These are phyloP conservation scores for Clupea harengus DNA, from an alignment of 2,113 vertebrate genomes.

Conservation along the genomic window DNA sequence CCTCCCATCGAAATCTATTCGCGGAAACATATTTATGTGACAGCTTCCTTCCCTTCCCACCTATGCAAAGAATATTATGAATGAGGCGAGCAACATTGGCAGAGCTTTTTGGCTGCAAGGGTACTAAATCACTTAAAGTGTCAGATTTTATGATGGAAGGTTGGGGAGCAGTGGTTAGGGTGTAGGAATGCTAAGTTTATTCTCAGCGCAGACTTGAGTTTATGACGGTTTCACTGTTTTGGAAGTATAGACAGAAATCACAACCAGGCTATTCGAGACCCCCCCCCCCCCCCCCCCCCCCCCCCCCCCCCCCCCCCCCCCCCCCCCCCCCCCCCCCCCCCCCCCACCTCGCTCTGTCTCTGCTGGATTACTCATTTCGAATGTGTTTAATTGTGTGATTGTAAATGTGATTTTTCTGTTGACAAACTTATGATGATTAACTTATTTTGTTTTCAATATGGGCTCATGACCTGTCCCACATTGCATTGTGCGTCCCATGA, in stretches of 20 bases:
- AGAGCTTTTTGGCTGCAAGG: neutral
- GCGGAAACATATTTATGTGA: constrained; percentile 61
- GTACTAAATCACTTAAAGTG: neutral
- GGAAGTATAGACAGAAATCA: neutral
- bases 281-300: too few species aligned
- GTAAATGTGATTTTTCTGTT: too few species aligned
- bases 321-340: too few species aligned
- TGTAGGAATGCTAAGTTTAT: neutral
- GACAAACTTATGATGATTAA: too few species aligned
- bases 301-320: too few species aligned
- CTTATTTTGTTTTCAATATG: too few species aligned
- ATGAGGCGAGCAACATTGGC: neutral
- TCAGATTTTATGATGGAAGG: neutral
- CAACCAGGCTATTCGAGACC: too few species aligned
- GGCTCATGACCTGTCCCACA: too few species aligned
- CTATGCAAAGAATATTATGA: constrained; percentile 20
- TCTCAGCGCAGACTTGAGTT: neutral
- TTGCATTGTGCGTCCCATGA: too few species aligned
- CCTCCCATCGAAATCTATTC: constrained; percentile 72
- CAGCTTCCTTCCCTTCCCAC: constrained; percentile 45
- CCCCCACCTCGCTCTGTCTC: too few species aligned
- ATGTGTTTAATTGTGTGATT: too few species aligned
- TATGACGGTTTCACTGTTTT: neutral
- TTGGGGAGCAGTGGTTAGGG: neutral
- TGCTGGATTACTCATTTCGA: too few species aligned